phyloP scores from a whole-genome alignment of 1,140 invertebrate species.

The Parapsyche elsis region DNA sequence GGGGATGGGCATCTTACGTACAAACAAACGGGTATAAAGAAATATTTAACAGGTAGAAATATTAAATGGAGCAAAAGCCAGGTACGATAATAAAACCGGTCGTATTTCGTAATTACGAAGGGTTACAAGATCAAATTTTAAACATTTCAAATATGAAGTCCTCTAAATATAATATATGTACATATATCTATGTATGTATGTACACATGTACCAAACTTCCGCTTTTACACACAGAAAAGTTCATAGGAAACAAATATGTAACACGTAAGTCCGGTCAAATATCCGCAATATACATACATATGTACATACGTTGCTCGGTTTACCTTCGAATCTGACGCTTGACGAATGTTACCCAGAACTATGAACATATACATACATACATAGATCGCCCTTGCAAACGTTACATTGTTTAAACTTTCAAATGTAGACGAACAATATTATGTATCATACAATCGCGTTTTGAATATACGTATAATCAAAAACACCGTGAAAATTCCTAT shows the following conservation, averaged over 20 bases:
- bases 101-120: not conserved
- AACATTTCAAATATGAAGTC: too few relatives aligned
- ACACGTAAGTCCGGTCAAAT: too few relatives aligned
- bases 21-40: conserved; percentile 1
- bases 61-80: not conserved
- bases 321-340: not conserved
- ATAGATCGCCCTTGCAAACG: not conserved
- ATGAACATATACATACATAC: too few relatives aligned
- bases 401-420: not conserved
- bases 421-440: too few relatives aligned
- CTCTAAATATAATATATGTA: too few relatives aligned
- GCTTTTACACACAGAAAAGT: too few relatives aligned
- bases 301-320: too few relatives aligned
- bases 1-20: not conserved
- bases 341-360: not conserved
- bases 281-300: too few relatives aligned
- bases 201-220: not conserved
- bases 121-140: not conserved
- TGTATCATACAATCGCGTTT: too few relatives aligned
- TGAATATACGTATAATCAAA: too few relatives aligned
- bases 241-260: too few relatives aligned
- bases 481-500: too few relatives aligned
- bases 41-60: not conserved
- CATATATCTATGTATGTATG: not conserved
- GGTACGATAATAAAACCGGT: conserved; percentile 18